These are phyloP conservation scores for Caenorhabditis sinica DNA, from an alignment of 2,888 invertebrate genomes.

Conservation along the genomic window DNA sequence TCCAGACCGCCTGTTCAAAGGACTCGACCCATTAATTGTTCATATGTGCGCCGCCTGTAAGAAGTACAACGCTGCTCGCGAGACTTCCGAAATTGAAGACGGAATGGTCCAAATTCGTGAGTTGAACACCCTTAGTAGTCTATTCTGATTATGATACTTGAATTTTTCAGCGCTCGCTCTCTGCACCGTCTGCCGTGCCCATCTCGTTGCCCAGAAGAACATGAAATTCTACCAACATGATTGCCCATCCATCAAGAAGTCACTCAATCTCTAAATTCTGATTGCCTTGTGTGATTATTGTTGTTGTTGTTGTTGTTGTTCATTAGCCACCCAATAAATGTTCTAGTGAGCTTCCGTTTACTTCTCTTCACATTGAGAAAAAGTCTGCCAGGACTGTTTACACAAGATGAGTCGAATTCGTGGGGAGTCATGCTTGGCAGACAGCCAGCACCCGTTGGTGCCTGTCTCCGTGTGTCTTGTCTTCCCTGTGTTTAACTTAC, in stretches of 20 bases:
- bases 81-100: neutral
- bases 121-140: neutral
- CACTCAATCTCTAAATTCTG: neutral
- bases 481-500: too few species aligned
- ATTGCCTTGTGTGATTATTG: neutral
- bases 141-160: neutral
- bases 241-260: conserved; percentile 14
- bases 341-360: too few species aligned
- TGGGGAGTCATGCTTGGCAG: too few species aligned
- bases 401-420: neutral
- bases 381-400: neutral
- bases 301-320: neutral
- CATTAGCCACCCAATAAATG: too few species aligned
- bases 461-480: neutral
- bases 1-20: neutral
- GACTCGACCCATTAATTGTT: neutral
- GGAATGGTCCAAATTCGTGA: conserved; percentile 17
- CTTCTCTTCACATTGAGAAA: too few species aligned
- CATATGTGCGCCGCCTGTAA: neutral
- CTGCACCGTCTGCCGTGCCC: neutral
- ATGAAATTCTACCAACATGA: conserved; percentile 14
- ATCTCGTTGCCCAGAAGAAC: neutral
- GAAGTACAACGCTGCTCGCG: neutral
- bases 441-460: neutral
- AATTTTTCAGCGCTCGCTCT: conserved; percentile 12